Percentiles rank a stretch among this genome's conserved stretches.
phyloP scores from a whole-genome alignment of 2,888 invertebrate genomes.

The Spilarctia lutea region DNA sequence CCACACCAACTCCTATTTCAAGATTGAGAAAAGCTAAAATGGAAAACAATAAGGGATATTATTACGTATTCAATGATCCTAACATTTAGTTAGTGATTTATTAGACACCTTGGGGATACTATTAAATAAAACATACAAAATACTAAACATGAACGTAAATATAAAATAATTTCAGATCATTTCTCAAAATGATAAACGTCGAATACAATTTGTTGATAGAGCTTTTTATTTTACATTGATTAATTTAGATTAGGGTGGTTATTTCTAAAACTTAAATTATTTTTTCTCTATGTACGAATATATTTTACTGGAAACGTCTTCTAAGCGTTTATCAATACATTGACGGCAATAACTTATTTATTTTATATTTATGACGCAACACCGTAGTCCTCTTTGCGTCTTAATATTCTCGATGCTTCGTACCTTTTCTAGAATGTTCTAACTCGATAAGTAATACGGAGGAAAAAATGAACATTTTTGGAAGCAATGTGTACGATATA shows the following conservation, averaged over 20 bases:
- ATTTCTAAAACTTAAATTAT: neutral
- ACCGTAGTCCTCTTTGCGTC: neutral
- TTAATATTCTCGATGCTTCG: neutral
- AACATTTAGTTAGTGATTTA: too few species aligned
- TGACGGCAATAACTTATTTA: neutral
- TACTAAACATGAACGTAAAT: too few species aligned
- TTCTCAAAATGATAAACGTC: neutral
- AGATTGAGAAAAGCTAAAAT: too few species aligned
- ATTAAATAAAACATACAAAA: too few species aligned
- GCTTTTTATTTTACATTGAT: too few species aligned
- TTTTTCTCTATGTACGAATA: neutral
- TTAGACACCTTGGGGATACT: too few species aligned
- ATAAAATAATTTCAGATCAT: neutral
- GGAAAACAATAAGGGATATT: too few species aligned
- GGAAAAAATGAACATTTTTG: slow-evolving; percentile 25
- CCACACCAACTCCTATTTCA: neutral
- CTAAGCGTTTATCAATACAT: neutral
- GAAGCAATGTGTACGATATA: slow-evolving; percentile 45
- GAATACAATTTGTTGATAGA: neutral
- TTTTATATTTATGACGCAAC: neutral
- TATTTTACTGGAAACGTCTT: neutral
- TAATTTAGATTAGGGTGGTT: neutral
- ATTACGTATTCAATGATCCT: neutral
- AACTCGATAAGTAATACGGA: slow-evolving; percentile 26
- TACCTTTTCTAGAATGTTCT: slow-evolving; percentile 4